A percentile compares a stretch with the other conserved stretches of the same genome.
Evolutionary conservation across 1,140 invertebrate species (phyloP).

Genomic region (Atta cephalotes): DNA sequence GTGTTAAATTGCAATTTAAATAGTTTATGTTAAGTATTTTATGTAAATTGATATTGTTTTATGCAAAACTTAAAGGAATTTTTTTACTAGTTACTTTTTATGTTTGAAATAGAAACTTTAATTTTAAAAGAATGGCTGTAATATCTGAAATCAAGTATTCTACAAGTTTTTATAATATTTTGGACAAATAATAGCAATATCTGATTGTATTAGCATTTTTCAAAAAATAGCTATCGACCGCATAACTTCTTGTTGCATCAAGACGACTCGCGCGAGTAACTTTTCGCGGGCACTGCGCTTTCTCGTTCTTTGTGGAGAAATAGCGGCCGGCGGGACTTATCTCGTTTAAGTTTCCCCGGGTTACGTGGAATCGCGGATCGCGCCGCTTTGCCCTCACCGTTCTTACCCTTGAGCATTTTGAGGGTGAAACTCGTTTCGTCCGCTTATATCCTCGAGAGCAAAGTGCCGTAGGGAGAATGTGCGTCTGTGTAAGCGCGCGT

Average conservation of each 20-base stretch:
- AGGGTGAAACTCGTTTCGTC: conserved; percentile 65
- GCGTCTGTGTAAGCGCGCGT: background rate
- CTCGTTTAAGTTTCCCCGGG: conserved; percentile 55
- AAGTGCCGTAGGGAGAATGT: conserved; percentile 48
- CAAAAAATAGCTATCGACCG: conserved; percentile 32
- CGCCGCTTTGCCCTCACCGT: conserved; percentile 46
- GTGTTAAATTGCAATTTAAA: background rate
- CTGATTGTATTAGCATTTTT: background rate
- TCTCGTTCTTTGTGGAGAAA: conserved; percentile 46
- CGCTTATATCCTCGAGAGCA: conserved; percentile 70
- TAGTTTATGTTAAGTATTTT: background rate
- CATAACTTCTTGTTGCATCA: conserved; percentile 8
- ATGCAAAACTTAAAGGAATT: too few relatives aligned
- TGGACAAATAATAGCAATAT: conserved; percentile 8
- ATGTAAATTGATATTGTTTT: background rate
- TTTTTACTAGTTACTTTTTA: too few relatives aligned
- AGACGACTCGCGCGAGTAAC: conserved; percentile 6
- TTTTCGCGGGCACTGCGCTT: conserved; percentile 38
- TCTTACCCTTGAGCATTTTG: conserved; percentile 57
- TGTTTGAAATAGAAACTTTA: background rate
- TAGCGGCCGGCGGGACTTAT: conserved; percentile 49
- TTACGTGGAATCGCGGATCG: conserved; percentile 61
- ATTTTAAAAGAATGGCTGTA: background rate
- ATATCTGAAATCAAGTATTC: background rate
- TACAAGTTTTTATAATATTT: background rate